Evolutionary conservation across 2,113 vertebrate genomes (phyloP).

Genomic region (Microtus richardsoni): DNA sequence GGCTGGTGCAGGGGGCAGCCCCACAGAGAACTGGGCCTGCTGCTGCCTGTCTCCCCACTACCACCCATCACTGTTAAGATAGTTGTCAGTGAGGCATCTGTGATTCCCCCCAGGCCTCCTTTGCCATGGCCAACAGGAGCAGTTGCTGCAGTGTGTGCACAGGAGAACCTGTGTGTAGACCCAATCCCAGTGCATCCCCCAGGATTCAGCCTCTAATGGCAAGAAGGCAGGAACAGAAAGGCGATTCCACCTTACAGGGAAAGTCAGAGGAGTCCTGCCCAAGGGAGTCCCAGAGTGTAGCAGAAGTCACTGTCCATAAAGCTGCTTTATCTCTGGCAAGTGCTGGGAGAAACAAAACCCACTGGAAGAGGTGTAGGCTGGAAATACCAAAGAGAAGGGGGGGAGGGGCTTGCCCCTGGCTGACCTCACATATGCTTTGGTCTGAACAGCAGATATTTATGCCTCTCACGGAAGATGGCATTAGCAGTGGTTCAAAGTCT

Average conservation of each 20-base stretch:
- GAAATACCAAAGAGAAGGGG: neutral
- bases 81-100: neutral
- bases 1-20: neutral
- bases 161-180: neutral
- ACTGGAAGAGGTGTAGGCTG: neutral
- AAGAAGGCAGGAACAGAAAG: neutral
- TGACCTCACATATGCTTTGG: neutral
- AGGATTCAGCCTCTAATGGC: neutral
- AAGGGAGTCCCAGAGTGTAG: neutral
- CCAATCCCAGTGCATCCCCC: neutral
- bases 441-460: conserved; percentile 45
- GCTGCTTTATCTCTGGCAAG: neutral
- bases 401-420: neutral
- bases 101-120: neutral
- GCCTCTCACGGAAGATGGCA: conserved; percentile 27
- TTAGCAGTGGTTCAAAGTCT: conserved; percentile 60
- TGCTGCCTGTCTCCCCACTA: neutral
- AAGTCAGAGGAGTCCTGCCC: neutral
- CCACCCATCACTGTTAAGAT: conserved; percentile 19
- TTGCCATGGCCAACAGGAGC: neutral
- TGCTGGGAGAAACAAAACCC: neutral
- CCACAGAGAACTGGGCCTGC: neutral
- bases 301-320: neutral
- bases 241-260: neutral
- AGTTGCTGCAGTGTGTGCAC: neutral